phyloP scores from a whole-genome alignment of 2,797 vertebrate genomes.

The Tinamus major region DNA sequence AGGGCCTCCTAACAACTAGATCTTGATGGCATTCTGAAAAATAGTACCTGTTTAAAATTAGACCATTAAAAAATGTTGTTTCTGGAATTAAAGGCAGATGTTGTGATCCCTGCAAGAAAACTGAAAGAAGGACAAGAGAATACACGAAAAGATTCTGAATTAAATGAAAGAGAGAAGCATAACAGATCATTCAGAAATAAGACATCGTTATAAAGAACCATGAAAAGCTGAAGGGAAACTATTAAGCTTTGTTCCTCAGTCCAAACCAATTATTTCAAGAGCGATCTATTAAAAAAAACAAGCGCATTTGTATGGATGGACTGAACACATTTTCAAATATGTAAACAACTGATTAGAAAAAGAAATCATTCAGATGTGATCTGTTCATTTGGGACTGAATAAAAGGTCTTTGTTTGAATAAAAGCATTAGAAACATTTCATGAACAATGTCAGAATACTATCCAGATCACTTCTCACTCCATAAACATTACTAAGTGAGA shows the following conservation, averaged over 20 bases:
- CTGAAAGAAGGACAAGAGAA: background rate
- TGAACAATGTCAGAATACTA: constrained; percentile 66
- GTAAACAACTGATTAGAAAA: constrained; percentile 58
- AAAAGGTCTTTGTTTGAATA: constrained; percentile 55
- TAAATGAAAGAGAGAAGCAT: constrained; percentile 11
- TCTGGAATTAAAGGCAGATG: background rate
- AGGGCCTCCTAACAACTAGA: background rate
- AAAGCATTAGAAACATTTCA: constrained; percentile 37
- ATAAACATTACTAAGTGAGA: constrained; percentile 74
- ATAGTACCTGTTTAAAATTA: background rate
- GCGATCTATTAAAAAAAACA: background rate
- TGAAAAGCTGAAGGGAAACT: background rate
- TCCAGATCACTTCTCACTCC: constrained; percentile 74
- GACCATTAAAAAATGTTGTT: background rate
- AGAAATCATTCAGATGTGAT: constrained; percentile 52
- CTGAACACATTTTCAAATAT: constrained; percentile 54
- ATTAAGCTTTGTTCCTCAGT: constrained; percentile 9
- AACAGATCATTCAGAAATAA: background rate
- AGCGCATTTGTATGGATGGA: background rate
- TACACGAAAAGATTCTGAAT: background rate
- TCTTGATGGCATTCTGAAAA: background rate
- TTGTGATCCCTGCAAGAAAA: background rate
- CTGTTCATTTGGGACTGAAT: constrained; percentile 13
- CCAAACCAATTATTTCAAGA: background rate
- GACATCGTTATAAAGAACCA: background rate